Evolutionary conservation across 1,140 invertebrate species (phyloP).

Genomic region (Drosophila micromelanica): DNA sequence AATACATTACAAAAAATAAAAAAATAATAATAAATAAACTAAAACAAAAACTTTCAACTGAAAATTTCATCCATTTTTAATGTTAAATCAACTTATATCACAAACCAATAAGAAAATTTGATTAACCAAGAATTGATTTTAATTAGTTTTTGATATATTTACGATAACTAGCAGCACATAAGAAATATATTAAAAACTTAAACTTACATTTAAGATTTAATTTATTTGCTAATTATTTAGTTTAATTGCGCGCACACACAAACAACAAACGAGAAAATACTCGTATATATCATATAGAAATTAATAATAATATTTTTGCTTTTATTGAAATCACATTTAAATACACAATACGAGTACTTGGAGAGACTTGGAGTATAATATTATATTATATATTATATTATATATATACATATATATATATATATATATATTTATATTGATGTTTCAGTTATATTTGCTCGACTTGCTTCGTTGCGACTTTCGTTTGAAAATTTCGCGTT

Average conservation of each 20-base stretch:
- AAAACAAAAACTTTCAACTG: too few relatives aligned
- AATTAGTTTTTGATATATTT: too few relatives aligned
- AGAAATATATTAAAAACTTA: too few relatives aligned
- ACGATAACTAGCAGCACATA: too few relatives aligned
- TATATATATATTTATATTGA: slow-evolving; percentile 3
- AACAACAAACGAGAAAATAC: neutral
- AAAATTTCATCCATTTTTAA: too few relatives aligned
- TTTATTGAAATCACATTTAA: slow-evolving; percentile 24
- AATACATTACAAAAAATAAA: too few relatives aligned
- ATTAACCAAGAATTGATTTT: too few relatives aligned
- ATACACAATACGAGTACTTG: slow-evolving; percentile 16
- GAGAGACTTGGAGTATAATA: slow-evolving; percentile 28
- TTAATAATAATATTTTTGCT: slow-evolving; percentile 10
- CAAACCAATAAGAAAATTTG: too few relatives aligned
- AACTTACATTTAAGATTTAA: slow-evolving; percentile 1
- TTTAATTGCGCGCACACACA: neutral
- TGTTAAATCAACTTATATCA: too few relatives aligned
- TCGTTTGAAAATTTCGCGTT: slow-evolving; percentile 67
- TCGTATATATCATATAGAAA: neutral
- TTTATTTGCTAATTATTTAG: slow-evolving; percentile 2
- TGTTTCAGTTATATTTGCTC: slow-evolving; percentile 15
- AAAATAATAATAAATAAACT: too few relatives aligned
- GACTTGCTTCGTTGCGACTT: slow-evolving; percentile 42
- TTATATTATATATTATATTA: neutral
- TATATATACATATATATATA: neutral